These are phyloP conservation scores for Pectinophora gossypiella DNA, from an alignment of 1,140 invertebrate genomes.

Conservation along the genomic window DNA sequence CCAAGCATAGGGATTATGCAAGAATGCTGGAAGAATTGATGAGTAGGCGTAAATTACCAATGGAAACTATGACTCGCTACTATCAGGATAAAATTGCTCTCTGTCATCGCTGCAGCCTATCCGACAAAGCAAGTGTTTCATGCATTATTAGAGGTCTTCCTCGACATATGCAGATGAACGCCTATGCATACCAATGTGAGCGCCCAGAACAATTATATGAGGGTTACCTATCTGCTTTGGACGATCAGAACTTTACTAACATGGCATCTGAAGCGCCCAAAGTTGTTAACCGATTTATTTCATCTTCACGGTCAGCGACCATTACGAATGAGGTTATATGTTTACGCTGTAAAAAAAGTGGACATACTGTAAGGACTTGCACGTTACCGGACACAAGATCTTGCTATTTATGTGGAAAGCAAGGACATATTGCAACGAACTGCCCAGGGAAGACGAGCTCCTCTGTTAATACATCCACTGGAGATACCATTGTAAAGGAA, in stretches of 20 bases:
- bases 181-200: slow-evolving; percentile 31
- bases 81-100: slow-evolving; percentile 42
- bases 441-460: too few relatives aligned
- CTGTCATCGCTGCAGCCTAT: slow-evolving; percentile 37
- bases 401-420: too few relatives aligned
- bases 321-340: too few relatives aligned
- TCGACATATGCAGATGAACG: slow-evolving; percentile 29
- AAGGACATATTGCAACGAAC: too few relatives aligned
- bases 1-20: slow-evolving; percentile 6
- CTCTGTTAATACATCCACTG: too few relatives aligned
- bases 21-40: slow-evolving; percentile 28
- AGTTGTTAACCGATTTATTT: too few relatives aligned
- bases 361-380: too few relatives aligned
- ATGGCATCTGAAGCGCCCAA: too few relatives aligned
- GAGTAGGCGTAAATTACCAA: slow-evolving; percentile 22
- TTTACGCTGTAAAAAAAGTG: too few relatives aligned
- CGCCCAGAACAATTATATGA: slow-evolving; percentile 6
- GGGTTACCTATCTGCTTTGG: slow-evolving; percentile 4
- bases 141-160: slow-evolving; percentile 43
- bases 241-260: too few relatives aligned
- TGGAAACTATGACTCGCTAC: slow-evolving; percentile 37
- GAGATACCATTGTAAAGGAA: slow-evolving; percentile 10
- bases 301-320: too few relatives aligned
- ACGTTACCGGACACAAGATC: too few relatives aligned
- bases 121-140: slow-evolving; percentile 32